A percentile compares a stretch with the other conserved stretches of the same genome.
Conservation (phyloP, 2,113 vertebrate species). For the Apodemus speciosus region DNA sequence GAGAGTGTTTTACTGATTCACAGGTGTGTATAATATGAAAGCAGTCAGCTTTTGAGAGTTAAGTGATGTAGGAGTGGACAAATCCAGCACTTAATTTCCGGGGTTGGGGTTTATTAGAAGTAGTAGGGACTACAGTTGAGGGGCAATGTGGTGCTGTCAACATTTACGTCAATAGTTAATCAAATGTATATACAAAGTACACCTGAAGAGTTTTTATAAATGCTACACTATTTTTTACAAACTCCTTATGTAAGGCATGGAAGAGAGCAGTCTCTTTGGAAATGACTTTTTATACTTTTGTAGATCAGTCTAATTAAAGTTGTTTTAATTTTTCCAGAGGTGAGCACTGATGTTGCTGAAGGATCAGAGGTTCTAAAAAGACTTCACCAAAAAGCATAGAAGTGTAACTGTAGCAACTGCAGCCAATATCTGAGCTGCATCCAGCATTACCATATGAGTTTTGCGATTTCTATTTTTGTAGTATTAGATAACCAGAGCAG, state of each 20-base stretch:
- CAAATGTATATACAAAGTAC: not conserved
- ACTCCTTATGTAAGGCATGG: not conserved
- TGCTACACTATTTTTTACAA: not conserved
- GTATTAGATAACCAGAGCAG: not conserved
- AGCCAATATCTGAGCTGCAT: constrained; percentile 49
- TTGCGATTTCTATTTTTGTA: not conserved
- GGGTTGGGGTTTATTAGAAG: not conserved
- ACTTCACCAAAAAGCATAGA: constrained; percentile 73
- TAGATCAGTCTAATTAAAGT: constrained; percentile 79
- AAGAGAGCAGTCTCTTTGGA: not conserved
- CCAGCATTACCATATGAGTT: constrained; percentile 46
- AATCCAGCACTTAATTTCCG: not conserved
- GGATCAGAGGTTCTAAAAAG: constrained; percentile 75
- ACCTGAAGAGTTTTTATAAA: not conserved
- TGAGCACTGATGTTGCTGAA: constrained; percentile 81
- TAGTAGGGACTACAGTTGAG: not conserved
- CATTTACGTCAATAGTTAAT: not conserved
- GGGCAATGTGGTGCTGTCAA: not conserved
- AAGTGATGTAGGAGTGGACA: not conserved
- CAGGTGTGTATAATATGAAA: not conserved
- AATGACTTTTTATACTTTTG: constrained; percentile 77
- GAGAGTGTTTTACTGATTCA: not conserved
- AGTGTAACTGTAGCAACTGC: constrained; percentile 73
- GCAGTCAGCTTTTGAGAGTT: not conserved
- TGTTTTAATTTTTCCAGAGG: constrained; percentile 81